Evolutionary conservation across 64 coral and sea anemone genomes (phyloP).

Genomic region (Montipora capricornis): DNA sequence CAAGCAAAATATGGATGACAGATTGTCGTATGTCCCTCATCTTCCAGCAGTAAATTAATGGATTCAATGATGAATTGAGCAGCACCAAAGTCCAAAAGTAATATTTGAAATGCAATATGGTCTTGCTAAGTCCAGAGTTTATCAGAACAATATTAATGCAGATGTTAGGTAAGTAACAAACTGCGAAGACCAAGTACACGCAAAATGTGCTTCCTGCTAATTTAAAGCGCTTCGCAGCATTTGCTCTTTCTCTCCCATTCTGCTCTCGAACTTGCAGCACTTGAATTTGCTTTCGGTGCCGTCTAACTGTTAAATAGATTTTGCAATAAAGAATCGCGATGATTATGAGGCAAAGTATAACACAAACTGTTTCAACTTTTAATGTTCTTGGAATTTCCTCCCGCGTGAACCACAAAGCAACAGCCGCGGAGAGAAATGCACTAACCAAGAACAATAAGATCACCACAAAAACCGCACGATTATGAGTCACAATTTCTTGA

Average conservation of each 20-base stretch:
- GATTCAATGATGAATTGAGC: neutral
- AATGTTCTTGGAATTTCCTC: too few species aligned
- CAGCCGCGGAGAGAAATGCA: neutral
- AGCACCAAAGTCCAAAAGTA: neutral
- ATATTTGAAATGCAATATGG: neutral
- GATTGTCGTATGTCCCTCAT: neutral
- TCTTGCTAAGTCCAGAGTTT: neutral
- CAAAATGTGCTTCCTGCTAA: neutral
- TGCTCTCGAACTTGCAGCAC: neutral
- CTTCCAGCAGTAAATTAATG: slow-evolving; percentile 4
- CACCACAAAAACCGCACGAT: neutral
- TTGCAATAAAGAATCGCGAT: neutral
- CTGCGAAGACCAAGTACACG: neutral
- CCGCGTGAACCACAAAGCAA: neutral
- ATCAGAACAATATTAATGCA: neutral
- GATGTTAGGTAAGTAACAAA: neutral
- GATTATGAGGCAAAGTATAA: neutral
- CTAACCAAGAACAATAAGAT: neutral
- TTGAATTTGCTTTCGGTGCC: neutral
- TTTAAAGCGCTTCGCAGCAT: neutral
- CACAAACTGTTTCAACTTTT: neutral
- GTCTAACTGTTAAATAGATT: neutral
- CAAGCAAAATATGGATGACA: neutral
- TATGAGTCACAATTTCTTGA: neutral
- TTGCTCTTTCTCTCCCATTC: neutral